Evolutionary conservation across 2,113 vertebrate species (phyloP).

Genomic region (Ameiurus melas): DNA sequence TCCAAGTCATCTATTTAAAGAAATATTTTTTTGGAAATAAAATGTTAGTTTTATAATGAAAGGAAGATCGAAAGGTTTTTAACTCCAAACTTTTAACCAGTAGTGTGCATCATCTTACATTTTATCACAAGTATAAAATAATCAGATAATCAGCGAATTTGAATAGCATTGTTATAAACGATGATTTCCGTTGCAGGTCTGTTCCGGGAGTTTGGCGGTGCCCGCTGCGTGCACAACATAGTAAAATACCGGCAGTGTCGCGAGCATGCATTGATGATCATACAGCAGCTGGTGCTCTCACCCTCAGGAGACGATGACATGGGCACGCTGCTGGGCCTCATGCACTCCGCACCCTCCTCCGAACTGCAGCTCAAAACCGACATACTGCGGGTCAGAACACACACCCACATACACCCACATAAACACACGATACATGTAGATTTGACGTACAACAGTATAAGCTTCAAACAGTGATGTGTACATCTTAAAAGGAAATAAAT

Average conservation of each 20-base stretch:
- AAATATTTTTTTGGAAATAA: no score
- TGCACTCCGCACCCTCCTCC: constrained; percentile 90
- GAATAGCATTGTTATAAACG: background rate
- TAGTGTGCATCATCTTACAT: background rate
- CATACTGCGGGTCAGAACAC: constrained; percentile 82
- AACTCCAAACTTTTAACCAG: no score
- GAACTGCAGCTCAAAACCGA: constrained; percentile 95
- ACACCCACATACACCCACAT: constrained; percentile 3
- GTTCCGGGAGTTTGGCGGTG: constrained; percentile 96
- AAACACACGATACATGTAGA: background rate
- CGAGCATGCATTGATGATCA: constrained; percentile 92
- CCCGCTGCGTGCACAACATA: constrained; percentile 95
- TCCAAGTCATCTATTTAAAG: no score
- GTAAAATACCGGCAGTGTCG: constrained; percentile 94
- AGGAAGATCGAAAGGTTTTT: no score
- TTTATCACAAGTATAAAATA: background rate
- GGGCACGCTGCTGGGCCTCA: constrained; percentile 95
- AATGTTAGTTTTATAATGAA: no score
- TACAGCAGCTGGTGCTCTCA: constrained; percentile 94
- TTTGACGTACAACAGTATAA: background rate
- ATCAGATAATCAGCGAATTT: background rate
- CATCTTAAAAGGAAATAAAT: background rate
- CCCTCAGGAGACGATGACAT: constrained; percentile 96
- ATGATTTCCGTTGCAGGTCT: constrained; percentile 72
- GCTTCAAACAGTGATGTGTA: constrained; percentile 6